Evolutionary conservation across 2,797 vertebrate genomes (phyloP).

Genomic region (Furcifer pardalis): DNA sequence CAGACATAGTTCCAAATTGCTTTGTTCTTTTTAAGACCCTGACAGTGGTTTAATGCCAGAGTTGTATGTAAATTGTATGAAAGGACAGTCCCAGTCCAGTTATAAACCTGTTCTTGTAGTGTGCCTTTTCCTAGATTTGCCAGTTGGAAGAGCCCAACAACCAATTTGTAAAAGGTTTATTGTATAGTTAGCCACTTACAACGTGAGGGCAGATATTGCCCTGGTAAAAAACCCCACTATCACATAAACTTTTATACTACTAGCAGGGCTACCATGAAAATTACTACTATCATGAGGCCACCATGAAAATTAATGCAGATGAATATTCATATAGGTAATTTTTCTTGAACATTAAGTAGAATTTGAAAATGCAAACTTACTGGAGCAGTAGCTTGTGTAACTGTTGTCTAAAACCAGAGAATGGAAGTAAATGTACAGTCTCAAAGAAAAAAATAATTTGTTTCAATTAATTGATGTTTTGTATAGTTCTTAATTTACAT

Average conservation of each 20-base stretch:
- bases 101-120: neutral
- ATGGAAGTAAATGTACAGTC: slow-evolving; percentile 73
- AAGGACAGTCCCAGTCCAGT: neutral
- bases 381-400: slow-evolving; percentile 6
- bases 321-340: neutral
- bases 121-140: neutral
- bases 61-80: neutral
- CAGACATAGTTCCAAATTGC: neutral
- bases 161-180: neutral
- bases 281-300: too few species aligned
- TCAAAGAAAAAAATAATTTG: slow-evolving; percentile 68
- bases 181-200: neutral
- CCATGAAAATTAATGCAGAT: neutral
- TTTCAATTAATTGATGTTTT: slow-evolving; percentile 64
- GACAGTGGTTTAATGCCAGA: neutral
- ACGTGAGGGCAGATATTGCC: neutral
- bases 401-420: slow-evolving; percentile 61
- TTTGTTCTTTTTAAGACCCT: neutral
- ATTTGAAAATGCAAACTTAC: slow-evolving; percentile 22
- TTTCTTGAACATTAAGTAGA: neutral
- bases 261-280: neutral
- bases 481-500: slow-evolving; percentile 68
- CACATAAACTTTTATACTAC: neutral
- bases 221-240: neutral
- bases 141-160: neutral